These are phyloP conservation scores for Alosa sapidissima DNA, from an alignment of 2,797 vertebrate genomes.

Conservation along the genomic window DNA sequence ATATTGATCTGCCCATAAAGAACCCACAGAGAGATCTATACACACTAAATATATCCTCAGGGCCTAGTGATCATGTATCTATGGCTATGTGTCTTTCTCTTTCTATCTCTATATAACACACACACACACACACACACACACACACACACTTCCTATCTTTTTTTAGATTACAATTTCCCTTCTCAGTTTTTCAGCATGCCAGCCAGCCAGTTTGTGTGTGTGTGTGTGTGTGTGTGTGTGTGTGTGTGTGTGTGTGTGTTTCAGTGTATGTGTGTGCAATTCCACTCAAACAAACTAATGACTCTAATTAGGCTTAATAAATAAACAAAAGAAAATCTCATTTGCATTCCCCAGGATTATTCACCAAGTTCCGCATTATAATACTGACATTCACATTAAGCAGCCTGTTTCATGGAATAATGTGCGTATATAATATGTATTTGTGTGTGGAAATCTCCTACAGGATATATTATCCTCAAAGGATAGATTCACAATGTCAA, in stretches of 20 bases:
- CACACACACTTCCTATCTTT: background rate
- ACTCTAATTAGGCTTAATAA: constrained; percentile 1
- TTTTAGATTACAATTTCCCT: background rate
- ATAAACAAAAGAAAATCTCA: background rate
- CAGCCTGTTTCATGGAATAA: background rate
- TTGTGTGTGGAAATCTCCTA: background rate
- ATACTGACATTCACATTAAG: background rate
- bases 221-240: constrained; percentile 8
- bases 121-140: background rate
- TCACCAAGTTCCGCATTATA: background rate
- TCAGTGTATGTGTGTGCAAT: background rate
- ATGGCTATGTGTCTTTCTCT: background rate
- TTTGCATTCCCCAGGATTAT: background rate
- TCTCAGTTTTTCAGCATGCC: background rate
- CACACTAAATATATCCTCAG: background rate
- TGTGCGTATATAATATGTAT: background rate
- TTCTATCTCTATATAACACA: background rate
- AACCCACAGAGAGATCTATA: background rate
- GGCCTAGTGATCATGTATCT: constrained; percentile 15
- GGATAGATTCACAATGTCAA: background rate
- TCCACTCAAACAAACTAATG: background rate
- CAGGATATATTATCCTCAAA: background rate
- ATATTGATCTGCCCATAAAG: background rate
- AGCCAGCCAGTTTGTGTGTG: constrained; percentile 36
- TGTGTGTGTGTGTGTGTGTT: background rate